phyloP scores from a whole-genome alignment of 2,888 invertebrate genomes.

The Drosophila birchii region DNA sequence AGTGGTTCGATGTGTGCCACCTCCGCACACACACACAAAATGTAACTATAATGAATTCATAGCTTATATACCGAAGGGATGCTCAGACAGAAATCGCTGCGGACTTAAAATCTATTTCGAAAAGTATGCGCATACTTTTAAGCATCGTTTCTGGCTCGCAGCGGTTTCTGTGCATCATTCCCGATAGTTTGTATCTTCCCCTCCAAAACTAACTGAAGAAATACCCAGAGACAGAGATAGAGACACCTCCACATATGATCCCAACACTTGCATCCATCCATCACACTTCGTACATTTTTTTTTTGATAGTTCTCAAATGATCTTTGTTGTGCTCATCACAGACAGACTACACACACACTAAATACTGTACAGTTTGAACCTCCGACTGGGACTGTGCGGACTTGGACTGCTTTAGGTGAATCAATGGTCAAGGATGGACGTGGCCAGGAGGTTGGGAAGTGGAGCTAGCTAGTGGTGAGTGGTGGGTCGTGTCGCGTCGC shows the following conservation, averaged over 20 bases:
- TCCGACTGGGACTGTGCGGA: constrained; percentile 35
- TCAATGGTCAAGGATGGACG: constrained; percentile 20
- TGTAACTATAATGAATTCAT: constrained; percentile 39
- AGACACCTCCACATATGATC: not conserved
- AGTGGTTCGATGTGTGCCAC: constrained; percentile 28
- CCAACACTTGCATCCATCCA: constrained; percentile 22
- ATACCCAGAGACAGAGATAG: constrained; percentile 17
- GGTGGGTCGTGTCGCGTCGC: constrained; percentile 4
- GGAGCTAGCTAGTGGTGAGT: constrained; percentile 9
- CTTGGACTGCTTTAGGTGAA: constrained; percentile 56
- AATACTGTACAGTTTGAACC: constrained; percentile 55
- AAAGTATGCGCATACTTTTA: not conserved
- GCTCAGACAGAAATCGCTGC: not conserved
- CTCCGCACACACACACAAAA: constrained; percentile 17
- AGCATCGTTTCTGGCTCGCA: not conserved
- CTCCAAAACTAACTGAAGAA: constrained; percentile 19
- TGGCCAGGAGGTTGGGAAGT: not conserved
- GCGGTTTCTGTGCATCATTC: not conserved
- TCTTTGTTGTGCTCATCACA: constrained; percentile 44
- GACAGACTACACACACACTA: constrained; percentile 15
- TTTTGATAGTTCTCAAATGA: constrained; percentile 47
- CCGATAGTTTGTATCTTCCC: constrained; percentile 40
- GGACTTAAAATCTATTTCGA: not conserved
- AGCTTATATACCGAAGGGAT: constrained; percentile 23
- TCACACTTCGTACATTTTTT: constrained; percentile 31